Conservation (phyloP, 2,888 invertebrate species). For the Drosophila robusta region DNA sequence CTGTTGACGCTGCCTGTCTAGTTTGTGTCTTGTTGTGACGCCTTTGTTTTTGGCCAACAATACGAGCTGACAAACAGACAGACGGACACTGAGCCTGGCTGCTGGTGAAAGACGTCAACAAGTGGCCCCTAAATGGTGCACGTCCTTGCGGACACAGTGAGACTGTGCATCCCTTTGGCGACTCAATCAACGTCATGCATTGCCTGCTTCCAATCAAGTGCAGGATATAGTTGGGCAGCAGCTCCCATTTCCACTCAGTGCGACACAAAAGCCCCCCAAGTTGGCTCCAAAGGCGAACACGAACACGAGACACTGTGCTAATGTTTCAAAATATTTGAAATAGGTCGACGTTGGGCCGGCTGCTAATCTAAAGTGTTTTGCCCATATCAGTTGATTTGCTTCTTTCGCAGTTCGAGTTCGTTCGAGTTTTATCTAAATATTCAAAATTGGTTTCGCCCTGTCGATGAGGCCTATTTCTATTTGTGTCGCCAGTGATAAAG, state of each 20-base stretch:
- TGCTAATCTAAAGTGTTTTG: conserved; percentile 70
- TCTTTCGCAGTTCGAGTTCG: conserved; percentile 42
- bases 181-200: conserved; percentile 71
- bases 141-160: conserved; percentile 41
- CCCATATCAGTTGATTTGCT: conserved; percentile 70
- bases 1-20: conserved; percentile 55
- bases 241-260: conserved; percentile 32
- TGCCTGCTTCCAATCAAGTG: conserved; percentile 55
- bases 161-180: conserved; percentile 51
- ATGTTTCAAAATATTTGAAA: conserved; percentile 50
- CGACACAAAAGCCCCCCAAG: conserved; percentile 1
- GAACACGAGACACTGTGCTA: conserved; percentile 11
- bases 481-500: conserved; percentile 53
- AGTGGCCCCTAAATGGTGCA: conserved; percentile 54
- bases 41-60: conserved; percentile 72
- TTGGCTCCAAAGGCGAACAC: not conserved
- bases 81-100: conserved; percentile 16
- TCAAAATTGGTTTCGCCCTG: conserved; percentile 69
- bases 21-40: conserved; percentile 70
- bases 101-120: conserved; percentile 41
- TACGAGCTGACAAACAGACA: conserved; percentile 41
- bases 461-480: conserved; percentile 60
- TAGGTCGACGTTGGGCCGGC: conserved; percentile 61
- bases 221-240: conserved; percentile 43
- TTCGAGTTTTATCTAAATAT: conserved; percentile 74